Evolutionary conservation across 2,888 invertebrate genomes (phyloP).

Genomic region (Ariolimax columbianus): DNA sequence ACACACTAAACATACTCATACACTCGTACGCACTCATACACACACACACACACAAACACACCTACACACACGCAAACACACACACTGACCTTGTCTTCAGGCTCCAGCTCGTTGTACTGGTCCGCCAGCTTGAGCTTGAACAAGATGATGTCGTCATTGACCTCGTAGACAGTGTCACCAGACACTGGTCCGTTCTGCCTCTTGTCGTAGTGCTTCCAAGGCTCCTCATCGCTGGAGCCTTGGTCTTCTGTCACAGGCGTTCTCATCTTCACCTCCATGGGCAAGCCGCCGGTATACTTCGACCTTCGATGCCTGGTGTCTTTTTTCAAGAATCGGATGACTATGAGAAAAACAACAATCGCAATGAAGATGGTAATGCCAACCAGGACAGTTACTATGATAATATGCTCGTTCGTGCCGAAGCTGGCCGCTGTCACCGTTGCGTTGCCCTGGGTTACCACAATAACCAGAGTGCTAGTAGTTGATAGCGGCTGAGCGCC

Average conservation of each 20-base stretch:
- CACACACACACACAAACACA: no score
- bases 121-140: conserved; percentile 56
- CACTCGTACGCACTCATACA: no score
- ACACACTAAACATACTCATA: no score
- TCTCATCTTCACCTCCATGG: conserved; percentile 47
- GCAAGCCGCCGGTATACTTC: conserved; percentile 52
- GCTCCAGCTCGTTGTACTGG: conserved; percentile 55
- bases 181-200: conserved; percentile 46
- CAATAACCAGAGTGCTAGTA: conserved; percentile 57
- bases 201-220: conserved; percentile 53
- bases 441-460: conserved; percentile 60
- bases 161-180: conserved; percentile 40
- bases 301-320: conserved; percentile 60
- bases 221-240: conserved; percentile 38
- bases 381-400: conserved; percentile 67
- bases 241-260: conserved; percentile 21
- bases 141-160: conserved; percentile 53
- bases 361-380: conserved; percentile 67
- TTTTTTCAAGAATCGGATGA: conserved; percentile 64
- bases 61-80: no score
- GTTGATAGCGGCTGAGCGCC: conserved; percentile 60
- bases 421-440: conserved; percentile 50
- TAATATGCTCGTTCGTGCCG: conserved; percentile 54
- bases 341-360: conserved; percentile 65
- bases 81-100: conserved; percentile 45